Percentiles rank a stretch among this genome's conserved stretches.
Evolutionary conservation across 2,797 vertebrate species (phyloP).

Genomic region (Hoplostethus atlanticus): DNA sequence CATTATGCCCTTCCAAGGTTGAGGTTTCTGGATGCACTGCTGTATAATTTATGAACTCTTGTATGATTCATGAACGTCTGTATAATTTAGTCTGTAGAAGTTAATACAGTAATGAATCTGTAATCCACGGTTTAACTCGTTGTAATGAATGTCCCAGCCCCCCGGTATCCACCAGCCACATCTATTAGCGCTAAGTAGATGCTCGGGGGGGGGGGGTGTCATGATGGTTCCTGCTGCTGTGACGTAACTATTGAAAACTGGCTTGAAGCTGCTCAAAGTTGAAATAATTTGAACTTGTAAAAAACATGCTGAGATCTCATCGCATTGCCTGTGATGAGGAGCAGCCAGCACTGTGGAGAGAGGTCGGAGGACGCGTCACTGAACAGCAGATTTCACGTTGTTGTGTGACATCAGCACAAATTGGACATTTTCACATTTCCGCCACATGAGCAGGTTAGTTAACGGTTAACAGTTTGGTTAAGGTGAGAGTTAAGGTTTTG

Average conservation of each 20-base stretch:
- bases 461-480: too few species aligned
- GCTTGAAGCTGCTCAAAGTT: neutral
- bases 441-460: too few species aligned
- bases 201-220: neutral
- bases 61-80: conserved; percentile 41
- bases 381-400: too few species aligned
- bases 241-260: neutral
- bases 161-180: conserved; percentile 29
- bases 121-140: conserved; percentile 36
- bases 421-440: too few species aligned
- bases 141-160: conserved; percentile 20
- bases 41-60: conserved; percentile 34
- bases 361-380: too few species aligned
- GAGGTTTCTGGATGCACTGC: conserved; percentile 1
- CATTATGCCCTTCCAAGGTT: conserved; percentile 16
- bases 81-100: conserved; percentile 32
- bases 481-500: too few species aligned
- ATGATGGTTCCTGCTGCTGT: neutral
- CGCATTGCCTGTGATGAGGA: too few species aligned
- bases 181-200: conserved; percentile 8
- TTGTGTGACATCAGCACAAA: too few species aligned
- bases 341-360: too few species aligned
- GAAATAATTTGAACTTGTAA: too few species aligned
- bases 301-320: too few species aligned
- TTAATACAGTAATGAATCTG: conserved; percentile 6